A percentile compares a stretch with the other conserved stretches of the same genome.
phyloP scores from a whole-genome alignment of 2,113 vertebrate species.

The Prietella phreatophila region DNA sequence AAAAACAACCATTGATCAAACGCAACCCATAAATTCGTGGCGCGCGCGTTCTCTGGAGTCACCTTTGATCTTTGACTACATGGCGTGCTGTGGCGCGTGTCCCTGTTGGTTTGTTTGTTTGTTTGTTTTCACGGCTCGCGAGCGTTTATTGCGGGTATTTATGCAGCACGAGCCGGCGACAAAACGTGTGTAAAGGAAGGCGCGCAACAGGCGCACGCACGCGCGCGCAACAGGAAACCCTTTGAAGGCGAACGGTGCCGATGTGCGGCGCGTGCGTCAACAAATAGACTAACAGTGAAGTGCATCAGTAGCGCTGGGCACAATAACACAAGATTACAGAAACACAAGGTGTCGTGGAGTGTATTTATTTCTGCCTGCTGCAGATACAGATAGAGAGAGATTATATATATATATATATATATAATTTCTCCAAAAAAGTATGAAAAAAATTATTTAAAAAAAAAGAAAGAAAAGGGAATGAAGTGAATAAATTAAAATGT shows the following conservation, averaged over 20 bases:
- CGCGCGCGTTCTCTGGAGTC: neutral
- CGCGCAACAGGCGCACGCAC: no score
- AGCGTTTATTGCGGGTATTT: neutral
- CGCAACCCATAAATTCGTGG: neutral
- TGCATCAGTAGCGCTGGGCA: neutral
- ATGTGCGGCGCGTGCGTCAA: conserved; percentile 5
- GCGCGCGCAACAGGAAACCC: neutral
- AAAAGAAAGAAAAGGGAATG: neutral
- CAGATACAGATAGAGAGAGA: conserved; percentile 4
- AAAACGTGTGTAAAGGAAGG: neutral
- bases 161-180: conserved; percentile 17
- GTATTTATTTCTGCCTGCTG: conserved; percentile 35
- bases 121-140: no score
- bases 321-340: neutral
- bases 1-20: neutral
- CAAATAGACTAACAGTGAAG: rapidly evolving
- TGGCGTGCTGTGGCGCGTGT: neutral
- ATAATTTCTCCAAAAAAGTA: neutral
- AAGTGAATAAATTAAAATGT: conserved; percentile 51
- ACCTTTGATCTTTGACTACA: conserved; percentile 6
- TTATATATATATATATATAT: neutral
- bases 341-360: conserved; percentile 22
- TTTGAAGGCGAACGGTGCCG: conserved; percentile 17
- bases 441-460: neutral
- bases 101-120: no score